A percentile compares a stretch with the other conserved stretches of the same genome.
Evolutionary conservation across 2,888 invertebrate genomes (phyloP).

Genomic region (Cloeon dipterum): DNA sequence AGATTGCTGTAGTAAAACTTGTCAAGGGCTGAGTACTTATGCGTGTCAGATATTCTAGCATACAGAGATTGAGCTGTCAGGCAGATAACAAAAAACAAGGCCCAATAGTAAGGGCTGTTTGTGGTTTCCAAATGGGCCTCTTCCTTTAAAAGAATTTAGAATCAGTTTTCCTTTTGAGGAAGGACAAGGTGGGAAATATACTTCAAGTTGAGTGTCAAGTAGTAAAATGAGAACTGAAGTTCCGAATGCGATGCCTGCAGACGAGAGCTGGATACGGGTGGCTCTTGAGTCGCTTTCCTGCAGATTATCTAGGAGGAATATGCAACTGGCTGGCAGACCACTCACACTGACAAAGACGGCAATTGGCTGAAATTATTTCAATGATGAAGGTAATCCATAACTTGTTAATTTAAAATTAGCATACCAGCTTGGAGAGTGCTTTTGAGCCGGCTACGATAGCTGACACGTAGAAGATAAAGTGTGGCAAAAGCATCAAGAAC

Average conservation of each 20-base stretch:
- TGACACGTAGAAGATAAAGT: slow-evolving; percentile 12
- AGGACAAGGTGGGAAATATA: slow-evolving; percentile 4
- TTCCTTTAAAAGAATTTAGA: slow-evolving; percentile 6
- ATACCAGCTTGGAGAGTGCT: slow-evolving; percentile 12
- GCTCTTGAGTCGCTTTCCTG: slow-evolving; percentile 5
- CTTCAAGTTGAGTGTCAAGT: slow-evolving; percentile 6
- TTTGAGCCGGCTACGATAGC: slow-evolving; percentile 13
- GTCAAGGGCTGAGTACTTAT: slow-evolving; percentile 10
- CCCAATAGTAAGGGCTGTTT: slow-evolving; percentile 12
- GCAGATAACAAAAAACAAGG: slow-evolving; percentile 11
- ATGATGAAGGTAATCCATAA: neutral
- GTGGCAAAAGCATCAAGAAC: slow-evolving; percentile 11
- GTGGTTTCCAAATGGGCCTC: neutral
- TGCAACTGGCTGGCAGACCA: slow-evolving; percentile 10
- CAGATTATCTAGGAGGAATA: slow-evolving; percentile 11
- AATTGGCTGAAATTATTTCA: slow-evolving; percentile 9
- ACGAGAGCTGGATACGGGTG: slow-evolving; percentile 7
- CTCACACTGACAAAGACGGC: slow-evolving; percentile 12
- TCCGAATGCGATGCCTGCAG: slow-evolving; percentile 9
- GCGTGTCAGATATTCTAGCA: slow-evolving; percentile 10
- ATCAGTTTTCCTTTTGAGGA: no score
- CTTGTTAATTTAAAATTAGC: neutral
- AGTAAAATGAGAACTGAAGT: slow-evolving; percentile 7
- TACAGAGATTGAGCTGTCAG: slow-evolving; percentile 10
- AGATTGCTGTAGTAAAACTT: slow-evolving; percentile 12